A percentile compares a stretch with the other conserved stretches of the same genome.
Conservation (phyloP, 2,888 invertebrate species). For the Exocentrus adspersus region DNA sequence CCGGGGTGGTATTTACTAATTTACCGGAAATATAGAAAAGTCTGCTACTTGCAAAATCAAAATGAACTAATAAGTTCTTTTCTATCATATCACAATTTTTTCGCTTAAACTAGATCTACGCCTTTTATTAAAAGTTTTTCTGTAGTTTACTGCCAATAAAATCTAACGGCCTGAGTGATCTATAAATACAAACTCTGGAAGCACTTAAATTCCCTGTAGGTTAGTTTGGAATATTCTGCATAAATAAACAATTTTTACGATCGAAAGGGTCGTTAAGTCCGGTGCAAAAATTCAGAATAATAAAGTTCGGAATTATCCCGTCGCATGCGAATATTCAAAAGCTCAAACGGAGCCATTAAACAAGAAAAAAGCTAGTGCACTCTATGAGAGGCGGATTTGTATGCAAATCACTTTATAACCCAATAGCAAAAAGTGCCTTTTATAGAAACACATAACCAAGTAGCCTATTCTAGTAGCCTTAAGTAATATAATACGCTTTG, state of each 20-base stretch:
- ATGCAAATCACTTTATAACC: conserved; percentile 6
- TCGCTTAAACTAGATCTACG: not conserved
- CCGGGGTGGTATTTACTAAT: no score
- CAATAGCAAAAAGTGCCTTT: conserved; percentile 5
- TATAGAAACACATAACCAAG: no score
- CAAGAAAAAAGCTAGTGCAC: conserved; percentile 8
- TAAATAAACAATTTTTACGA: conserved; percentile 17
- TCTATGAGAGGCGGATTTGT: conserved; percentile 1
- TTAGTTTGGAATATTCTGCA: conserved; percentile 6
- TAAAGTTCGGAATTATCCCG: conserved; percentile 19
- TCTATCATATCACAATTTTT: no score
- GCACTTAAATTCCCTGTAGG: not conserved
- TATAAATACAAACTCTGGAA: conserved; percentile 1
- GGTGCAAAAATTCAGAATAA: conserved; percentile 19
- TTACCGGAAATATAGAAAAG: no score
- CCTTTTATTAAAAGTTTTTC: not conserved
- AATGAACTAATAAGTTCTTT: no score
- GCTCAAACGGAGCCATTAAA: conserved; percentile 15
- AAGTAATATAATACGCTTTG: no score
- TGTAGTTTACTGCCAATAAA: conserved; percentile 3
- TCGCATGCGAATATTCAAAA: conserved; percentile 21
- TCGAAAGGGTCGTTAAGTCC: conserved; percentile 7
- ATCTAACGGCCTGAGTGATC: not conserved
- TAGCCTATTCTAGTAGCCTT: no score
- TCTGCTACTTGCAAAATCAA: no score